A percentile compares a stretch with the other conserved stretches of the same genome.
These are phyloP conservation scores for Zoroaster sp. DNA, from an alignment of 53 echinoderm and acorn worm species.

Conservation along the genomic window DNA sequence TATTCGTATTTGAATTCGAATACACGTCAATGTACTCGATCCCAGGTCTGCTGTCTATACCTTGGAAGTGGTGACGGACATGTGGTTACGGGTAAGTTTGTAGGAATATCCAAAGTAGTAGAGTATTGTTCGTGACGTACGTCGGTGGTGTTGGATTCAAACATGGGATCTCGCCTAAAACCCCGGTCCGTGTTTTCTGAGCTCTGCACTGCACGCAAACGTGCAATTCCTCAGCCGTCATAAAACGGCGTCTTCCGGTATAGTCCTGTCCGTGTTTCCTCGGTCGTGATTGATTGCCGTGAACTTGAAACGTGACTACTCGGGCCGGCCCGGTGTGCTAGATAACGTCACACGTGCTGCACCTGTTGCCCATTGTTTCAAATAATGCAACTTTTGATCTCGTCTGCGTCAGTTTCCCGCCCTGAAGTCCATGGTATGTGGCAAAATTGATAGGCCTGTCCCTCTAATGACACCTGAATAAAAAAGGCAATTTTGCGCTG, in stretches of 20 bases:
- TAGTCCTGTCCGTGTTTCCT: background rate
- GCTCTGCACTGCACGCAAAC: background rate
- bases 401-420: too few species aligned
- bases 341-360: background rate
- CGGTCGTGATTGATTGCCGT: conserved; percentile 7
- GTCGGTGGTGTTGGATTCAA: too few species aligned
- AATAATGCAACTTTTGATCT: background rate
- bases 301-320: conserved; percentile 26
- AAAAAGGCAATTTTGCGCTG: too few species aligned
- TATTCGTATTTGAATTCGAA: too few species aligned
- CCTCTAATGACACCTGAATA: too few species aligned
- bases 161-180: too few species aligned
- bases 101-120: background rate
- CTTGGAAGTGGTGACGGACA: too few species aligned
- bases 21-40: too few species aligned
- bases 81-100: background rate
- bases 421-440: too few species aligned
- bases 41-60: too few species aligned
- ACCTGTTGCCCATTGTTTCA: background rate
- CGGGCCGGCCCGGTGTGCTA: background rate
- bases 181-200: background rate
- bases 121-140: too few species aligned
- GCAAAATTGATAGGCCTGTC: too few species aligned
- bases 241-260: conserved; percentile 5
- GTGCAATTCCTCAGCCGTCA: background rate